Evolutionary conservation across 2,113 vertebrate genomes (phyloP).

Genomic region (Ahaetulla prasina): DNA sequence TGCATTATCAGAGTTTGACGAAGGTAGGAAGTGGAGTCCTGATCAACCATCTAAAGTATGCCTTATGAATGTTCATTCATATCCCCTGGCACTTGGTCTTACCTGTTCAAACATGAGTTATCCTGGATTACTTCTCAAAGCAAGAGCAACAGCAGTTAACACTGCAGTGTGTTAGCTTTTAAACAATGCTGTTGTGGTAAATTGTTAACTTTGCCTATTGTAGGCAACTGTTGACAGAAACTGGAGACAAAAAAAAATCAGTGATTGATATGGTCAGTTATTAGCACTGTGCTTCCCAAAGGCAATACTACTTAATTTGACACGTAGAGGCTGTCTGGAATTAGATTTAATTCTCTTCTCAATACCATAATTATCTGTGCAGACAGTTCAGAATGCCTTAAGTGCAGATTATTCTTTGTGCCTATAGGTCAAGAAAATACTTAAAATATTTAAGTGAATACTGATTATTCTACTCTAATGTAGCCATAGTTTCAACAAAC

Average conservation of each 20-base stretch:
- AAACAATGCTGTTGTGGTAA: background rate
- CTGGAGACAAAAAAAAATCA: background rate
- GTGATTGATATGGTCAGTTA: background rate
- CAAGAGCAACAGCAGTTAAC: background rate
- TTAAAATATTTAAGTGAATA: background rate
- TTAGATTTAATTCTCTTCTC: background rate
- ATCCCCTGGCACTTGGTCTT: background rate
- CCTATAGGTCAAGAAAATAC: background rate
- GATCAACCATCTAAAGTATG: background rate
- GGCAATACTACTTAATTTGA: background rate
- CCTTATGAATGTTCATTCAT: background rate
- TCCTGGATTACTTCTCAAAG: background rate
- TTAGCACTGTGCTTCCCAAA: background rate
- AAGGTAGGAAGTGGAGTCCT: background rate
- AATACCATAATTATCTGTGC: background rate
- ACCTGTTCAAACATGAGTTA: background rate
- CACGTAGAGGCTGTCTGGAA: background rate
- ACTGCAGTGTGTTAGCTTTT: background rate
- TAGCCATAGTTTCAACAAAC: background rate
- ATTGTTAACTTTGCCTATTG: background rate
- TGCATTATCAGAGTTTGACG: background rate
- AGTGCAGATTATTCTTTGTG: background rate
- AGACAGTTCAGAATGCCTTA: background rate
- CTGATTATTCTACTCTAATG: background rate
- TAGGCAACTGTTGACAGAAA: background rate